Percentiles rank a stretch among this genome's conserved stretches.
phyloP scores from a whole-genome alignment of 2,797 vertebrate genomes.

The Phaenicophaeus curvirostris region DNA sequence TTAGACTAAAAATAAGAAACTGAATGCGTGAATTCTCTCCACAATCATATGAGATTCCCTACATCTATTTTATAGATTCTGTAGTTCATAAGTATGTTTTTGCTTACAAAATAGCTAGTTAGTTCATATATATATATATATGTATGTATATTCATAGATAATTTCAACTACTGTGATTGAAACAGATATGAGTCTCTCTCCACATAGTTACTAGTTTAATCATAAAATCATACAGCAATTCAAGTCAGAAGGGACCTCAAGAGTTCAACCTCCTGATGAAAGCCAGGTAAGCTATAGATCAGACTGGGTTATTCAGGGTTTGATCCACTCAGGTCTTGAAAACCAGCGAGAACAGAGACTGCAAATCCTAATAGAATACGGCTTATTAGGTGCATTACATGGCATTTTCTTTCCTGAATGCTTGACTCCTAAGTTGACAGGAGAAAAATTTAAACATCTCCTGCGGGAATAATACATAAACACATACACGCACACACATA shows the following conservation, averaged over 20 bases:
- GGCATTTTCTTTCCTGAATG: background rate
- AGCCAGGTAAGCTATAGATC: background rate
- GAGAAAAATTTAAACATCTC: background rate
- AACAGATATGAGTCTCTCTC: background rate
- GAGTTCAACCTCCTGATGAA: background rate
- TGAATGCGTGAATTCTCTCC: background rate
- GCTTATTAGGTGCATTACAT: background rate
- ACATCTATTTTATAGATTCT: background rate
- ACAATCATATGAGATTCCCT: background rate
- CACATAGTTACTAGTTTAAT: background rate
- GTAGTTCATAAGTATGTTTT: background rate
- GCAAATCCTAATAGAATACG: background rate
- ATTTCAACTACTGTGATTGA: background rate
- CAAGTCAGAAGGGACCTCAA: background rate
- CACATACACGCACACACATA: background rate
- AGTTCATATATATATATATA: background rate
- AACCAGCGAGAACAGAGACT: background rate
- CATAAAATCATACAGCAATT: background rate
- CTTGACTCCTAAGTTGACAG: background rate
- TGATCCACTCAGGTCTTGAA: background rate
- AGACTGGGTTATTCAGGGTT: background rate
- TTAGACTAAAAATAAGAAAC: background rate
- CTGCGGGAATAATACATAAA: background rate
- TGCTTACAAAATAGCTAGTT: background rate
- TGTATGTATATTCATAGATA: background rate